phyloP scores from a whole-genome alignment of 1,140 invertebrate species.

The Tetranychus urticae region DNA sequence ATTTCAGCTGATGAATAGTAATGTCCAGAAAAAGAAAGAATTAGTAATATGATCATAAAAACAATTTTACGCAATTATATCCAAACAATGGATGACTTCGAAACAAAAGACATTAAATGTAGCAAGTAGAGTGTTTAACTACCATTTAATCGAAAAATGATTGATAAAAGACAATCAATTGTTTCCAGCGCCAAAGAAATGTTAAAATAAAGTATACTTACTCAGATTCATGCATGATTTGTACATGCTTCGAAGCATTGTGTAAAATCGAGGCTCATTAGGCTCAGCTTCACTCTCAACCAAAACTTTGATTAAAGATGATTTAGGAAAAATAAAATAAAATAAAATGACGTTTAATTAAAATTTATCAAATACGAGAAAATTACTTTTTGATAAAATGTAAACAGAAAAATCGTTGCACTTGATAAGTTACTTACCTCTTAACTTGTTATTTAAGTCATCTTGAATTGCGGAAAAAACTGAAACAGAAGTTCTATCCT shows the following conservation, averaged over 20 bases:
- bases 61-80: too few relatives aligned
- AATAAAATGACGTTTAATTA: not conserved
- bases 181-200: too few relatives aligned
- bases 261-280: slow-evolving; percentile 43
- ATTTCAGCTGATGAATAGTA: slow-evolving; percentile 9
- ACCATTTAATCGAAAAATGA: not conserved
- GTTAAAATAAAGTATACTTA: slow-evolving; percentile 22
- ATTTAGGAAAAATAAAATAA: not conserved
- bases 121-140: too few relatives aligned
- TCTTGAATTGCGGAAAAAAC: slow-evolving; percentile 56
- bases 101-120: not conserved
- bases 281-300: slow-evolving; percentile 15
- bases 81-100: not conserved
- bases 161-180: slow-evolving; percentile 2
- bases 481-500: slow-evolving; percentile 51
- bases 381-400: too few relatives aligned
- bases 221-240: slow-evolving; percentile 62
- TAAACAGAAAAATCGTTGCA: too few relatives aligned
- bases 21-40: not conserved
- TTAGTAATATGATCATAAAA: not conserved
- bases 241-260: slow-evolving; percentile 48
- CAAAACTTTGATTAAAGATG: slow-evolving; percentile 5
- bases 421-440: slow-evolving; percentile 20
- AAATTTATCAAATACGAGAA: too few relatives aligned
- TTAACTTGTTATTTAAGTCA: slow-evolving; percentile 47